A percentile compares a stretch with the other conserved stretches of the same genome.
Evolutionary conservation across 2,113 vertebrate genomes (phyloP).

Genomic region (Lathamus discolor): DNA sequence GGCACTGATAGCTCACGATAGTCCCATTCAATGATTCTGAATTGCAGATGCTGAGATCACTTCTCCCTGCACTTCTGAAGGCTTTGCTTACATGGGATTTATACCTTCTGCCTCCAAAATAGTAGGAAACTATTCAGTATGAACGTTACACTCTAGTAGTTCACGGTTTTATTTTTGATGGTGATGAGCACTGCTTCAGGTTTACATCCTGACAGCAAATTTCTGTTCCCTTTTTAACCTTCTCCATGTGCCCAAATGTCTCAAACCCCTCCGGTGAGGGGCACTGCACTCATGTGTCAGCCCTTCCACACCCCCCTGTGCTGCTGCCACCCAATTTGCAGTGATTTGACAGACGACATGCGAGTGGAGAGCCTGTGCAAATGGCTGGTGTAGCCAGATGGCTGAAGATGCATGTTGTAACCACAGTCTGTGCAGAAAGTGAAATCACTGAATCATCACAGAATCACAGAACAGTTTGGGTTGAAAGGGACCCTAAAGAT

Average conservation of each 20-base stretch:
- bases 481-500: neutral
- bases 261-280: neutral
- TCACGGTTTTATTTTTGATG: neutral
- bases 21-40: neutral
- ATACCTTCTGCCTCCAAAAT: neutral
- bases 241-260: too few relatives aligned
- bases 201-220: neutral
- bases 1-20: neutral
- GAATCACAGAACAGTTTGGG: neutral
- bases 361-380: neutral
- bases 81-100: neutral
- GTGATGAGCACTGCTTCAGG: neutral
- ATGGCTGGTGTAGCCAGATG: neutral
- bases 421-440: neutral
- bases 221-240: neutral
- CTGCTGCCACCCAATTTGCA: fast-evolving
- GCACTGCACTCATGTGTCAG: neutral
- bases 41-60: neutral
- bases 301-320: neutral
- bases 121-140: neutral
- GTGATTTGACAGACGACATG: neutral
- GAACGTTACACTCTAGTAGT: neutral
- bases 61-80: neutral
- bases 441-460: neutral
- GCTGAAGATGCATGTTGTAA: neutral